A percentile compares a stretch with the other conserved stretches of the same genome.
Conservation (phyloP, 1,140 invertebrate genomes). For the Aradophagus sp. region DNA sequence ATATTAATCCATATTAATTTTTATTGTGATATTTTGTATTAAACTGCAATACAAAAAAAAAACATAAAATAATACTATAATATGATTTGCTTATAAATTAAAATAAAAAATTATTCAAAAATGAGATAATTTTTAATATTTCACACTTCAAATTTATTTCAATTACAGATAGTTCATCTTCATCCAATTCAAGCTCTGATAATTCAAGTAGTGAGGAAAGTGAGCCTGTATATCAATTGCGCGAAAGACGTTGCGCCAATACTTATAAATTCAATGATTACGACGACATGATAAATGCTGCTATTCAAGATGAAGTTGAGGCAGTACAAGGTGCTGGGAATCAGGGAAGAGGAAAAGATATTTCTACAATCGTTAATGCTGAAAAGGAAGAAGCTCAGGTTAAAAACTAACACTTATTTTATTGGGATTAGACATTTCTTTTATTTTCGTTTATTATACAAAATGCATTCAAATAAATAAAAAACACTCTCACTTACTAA, state of each 20-base stretch:
- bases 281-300: constrained; percentile 94
- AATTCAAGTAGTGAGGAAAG: constrained; percentile 77
- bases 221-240: constrained; percentile 87
- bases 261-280: constrained; percentile 93
- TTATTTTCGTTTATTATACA: too few species aligned
- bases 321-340: constrained; percentile 84
- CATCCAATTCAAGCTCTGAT: constrained; percentile 67
- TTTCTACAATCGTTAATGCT: constrained; percentile 89
- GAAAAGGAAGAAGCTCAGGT: constrained; percentile 82
- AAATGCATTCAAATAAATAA: too few species aligned
- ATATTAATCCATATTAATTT: neutral
- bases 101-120: too few species aligned
- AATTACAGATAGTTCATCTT: constrained; percentile 61
- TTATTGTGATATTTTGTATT: neutral
- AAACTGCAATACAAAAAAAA: neutral
- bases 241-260: constrained; percentile 83
- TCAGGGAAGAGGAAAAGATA: constrained; percentile 90
- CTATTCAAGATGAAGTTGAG: constrained; percentile 87
- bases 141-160: too few species aligned
- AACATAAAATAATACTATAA: too few species aligned
- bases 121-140: too few species aligned
- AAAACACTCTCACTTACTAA: too few species aligned
- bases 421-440: neutral
- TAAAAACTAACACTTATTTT: neutral
- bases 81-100: too few species aligned